Base-by-base conservation (phyloP, 2,113 vertebrate genomes). In the Carettochelys insculpta region DNA sequence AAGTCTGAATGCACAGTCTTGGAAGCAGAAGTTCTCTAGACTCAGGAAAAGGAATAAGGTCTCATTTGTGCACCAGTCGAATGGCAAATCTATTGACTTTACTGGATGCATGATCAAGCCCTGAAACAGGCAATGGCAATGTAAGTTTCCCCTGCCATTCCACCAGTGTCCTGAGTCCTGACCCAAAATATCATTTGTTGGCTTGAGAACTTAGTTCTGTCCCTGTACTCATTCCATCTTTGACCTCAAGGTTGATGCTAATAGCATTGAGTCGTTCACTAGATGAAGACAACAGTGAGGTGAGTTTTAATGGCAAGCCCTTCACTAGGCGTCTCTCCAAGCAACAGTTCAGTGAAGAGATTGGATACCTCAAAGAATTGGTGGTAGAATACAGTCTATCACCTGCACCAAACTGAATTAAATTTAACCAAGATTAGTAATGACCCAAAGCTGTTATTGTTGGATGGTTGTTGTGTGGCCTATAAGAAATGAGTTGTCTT, bases 201-300 rank as follows among this genome's bases (percentile, higher is more conserved):
- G 53, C 85, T 82, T 68, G 73, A 91, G 61, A 53, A 58, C 80
- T 47, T 19, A 80, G 78, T 20, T 83, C 91, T 75, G 87, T 83
- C 84, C 90, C 80, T 80, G 53, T 88, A 95, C 91, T 92, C 95
- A 91, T 84, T 92, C 61, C 95, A 95, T 95, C 86, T 87, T 94
- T 90, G 85, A 75, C 53, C 93, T 94, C 82, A 94, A n/a, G 94
- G 91, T 92, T 96, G 90, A 94, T 96, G 95, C 92, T 94, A 96
- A 96, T 75, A 34, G n/a, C n/a, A n/a, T 95, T 94, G 89, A 95
- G 77, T 85, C 85, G 58, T 77, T 88, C 0, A 0, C 90, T 89
- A 90, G 83, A 96, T 95, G 90, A 94, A 94, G 90, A 90, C 71
- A 8, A 65, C 31, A 78, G 90, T 52, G 84, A 94, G 90, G 92